Conservation (phyloP, 2,113 vertebrate genomes). For the Otus sunia region DNA sequence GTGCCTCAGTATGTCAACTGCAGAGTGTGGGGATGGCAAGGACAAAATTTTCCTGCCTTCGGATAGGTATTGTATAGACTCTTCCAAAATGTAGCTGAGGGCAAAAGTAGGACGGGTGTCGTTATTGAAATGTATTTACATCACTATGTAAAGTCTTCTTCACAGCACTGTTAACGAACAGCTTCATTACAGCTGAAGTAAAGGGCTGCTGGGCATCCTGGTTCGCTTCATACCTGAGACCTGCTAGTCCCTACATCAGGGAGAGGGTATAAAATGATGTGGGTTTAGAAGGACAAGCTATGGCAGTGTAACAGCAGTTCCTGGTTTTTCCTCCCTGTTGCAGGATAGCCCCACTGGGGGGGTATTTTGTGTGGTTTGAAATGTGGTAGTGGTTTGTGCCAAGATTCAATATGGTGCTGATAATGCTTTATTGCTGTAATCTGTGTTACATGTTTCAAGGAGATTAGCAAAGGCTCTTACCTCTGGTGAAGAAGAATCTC, state of each 20-base stretch:
- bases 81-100: neutral
- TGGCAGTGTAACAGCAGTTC: neutral
- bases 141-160: neutral
- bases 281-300: neutral
- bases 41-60: neutral
- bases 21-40: neutral
- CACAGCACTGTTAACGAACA: neutral
- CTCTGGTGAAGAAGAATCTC: neutral
- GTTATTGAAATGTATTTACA: neutral
- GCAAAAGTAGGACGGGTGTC: neutral
- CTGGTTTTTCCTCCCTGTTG: neutral
- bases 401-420: neutral
- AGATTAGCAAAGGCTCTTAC: neutral
- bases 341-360: neutral
- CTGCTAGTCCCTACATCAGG: neutral
- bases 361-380: neutral
- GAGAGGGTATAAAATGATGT: neutral
- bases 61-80: neutral
- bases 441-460: neutral
- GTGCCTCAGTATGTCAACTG: neutral
- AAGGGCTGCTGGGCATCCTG: neutral
- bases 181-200: neutral
- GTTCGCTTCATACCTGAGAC: neutral
- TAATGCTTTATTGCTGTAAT: neutral
- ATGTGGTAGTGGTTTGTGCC: neutral